Base-by-base conservation (phyloP, 2,797 vertebrate genomes). In the Smutsia gigantea region DNA sequence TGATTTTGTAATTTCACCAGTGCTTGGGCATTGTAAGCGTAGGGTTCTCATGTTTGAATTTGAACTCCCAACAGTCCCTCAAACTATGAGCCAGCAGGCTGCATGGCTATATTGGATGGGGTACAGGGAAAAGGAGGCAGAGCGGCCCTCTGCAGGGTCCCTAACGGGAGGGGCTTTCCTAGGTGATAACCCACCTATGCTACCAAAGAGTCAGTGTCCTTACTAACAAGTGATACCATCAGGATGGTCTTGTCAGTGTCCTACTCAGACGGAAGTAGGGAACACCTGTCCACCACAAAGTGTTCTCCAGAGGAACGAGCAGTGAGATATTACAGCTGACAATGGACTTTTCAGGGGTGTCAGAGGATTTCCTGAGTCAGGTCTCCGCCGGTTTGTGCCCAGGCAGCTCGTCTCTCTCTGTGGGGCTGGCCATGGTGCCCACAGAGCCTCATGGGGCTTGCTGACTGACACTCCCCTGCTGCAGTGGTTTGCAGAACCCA, bases 1-100 rank as follows among this genome's bases (percentile, higher is more conserved):
- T 57, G 23, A 83, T 96, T 97, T 97, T 90, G 59, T 6, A 84
- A 66, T 97, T 97, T 96, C 59, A n/a, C 74, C 31, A 15, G 0
- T 29, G 39, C 17, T 94, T 87, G 89, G 87, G 77, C 27, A 34
- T 97, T 18, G 66, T 63, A 0, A 1, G 78, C 25, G 37, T 37
- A 37, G 2, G 82, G 63, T 49, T 71, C 39, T 68, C 31, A 21
- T 84, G 37, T 34, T 66, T 91, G 79, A 75, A 75, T 84, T 66
- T 37, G 59, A 49, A 83, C 39, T 66, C 42, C 51, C 4, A 10
- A 3, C 9, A 11, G 25, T 61, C 66, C 77, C 69, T 85, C 13
- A 23, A 68, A 37, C 66, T 87, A 23, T 55, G 55, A 59, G 29
- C 34, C 72, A 37, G 18, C 1, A 51, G 59, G 46, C 27, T 69